Base-by-base conservation (phyloP, 2,797 vertebrate genomes). In the Eulemur mongoz region DNA sequence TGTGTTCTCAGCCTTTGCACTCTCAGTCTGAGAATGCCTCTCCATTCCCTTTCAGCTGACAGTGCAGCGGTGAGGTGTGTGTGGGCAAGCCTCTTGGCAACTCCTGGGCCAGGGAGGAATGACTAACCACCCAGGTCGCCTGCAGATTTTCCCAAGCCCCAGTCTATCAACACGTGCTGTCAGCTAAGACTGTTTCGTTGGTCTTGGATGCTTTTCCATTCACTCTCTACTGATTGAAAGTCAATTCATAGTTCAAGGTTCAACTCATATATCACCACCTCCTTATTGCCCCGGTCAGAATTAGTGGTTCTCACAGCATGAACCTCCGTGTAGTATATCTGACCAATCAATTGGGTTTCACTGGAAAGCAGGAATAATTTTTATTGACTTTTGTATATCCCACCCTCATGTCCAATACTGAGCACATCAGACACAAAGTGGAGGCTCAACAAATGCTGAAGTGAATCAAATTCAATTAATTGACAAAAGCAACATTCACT, bases 111-210 rank as follows among this genome's bases (percentile, higher is more conserved):
- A 9, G 2, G 5, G 69, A 91, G 32, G 78, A 86, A 86, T 89
- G 82, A 78, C 90, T 79, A 50, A 91, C 84, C 95, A 81, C 70
- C 81, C 59, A 93, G n/a, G 75, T 75, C 61, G 48, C 65, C 67
- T 30, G 72, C 57, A 57, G 61, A 59, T 72, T 97, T 94, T 78
- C 52, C 78, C 63, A 78, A 43, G 50, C 75, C 22, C 35, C 1
- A 30, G 45, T 63, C 87, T 65, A 17, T 82, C 81, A 92, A 27
- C 52, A 52, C 4, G 17, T 45, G 63, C 78, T 95, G 54, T 92
- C 82, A 63, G 30, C 63, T 63, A 67, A 59, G 72, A 92, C 17
- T 20, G 11, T 93, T 91, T 89, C 67, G 20, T 38, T 85, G 54
- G 76, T 88, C 43, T 25, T 76, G 84, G 40, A 70, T 92, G 32